Evolutionary conservation across 2,888 invertebrate species (phyloP), one percentile per base, ranked within the genome.

Genomic region (Xiphydria camelus): DNA sequence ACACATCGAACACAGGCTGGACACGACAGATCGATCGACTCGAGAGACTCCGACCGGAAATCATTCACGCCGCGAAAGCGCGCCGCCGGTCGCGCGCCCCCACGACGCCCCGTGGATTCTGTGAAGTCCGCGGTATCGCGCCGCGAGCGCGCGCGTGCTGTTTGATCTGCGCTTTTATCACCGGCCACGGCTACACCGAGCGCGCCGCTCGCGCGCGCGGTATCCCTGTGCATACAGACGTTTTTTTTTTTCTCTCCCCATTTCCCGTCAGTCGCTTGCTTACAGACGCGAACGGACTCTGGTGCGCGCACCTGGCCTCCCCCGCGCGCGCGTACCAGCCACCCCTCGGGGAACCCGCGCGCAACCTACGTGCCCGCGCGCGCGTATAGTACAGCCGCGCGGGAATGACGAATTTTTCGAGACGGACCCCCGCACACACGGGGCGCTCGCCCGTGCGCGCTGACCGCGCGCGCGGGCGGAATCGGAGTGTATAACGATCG

Each of bases 301-400:
- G 18, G 54, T 57, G 58, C 49, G 47, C 21, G 42, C 64, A 64
- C 63, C 64, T 64, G 64, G 64, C 53, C 65, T 59, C 64, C 64
- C 65, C 65, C 64, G 60, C 56, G 52, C 50, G 50, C 50, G 41
- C 55, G 58, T 49, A 19, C 23, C 32, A 21, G 44, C 43, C 46
- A 17, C 14, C n/a, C 31, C n/a, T 31, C n/a, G 51, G 50, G 41
- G 47, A 41, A 38, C 51, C 44, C 50, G 41, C 38, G 50, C 57
- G 42, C 52, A 53, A n/a, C n/a, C n/a, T n/a, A n/a, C 35, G 23
- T 38, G 23, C 32, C 4, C 32, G 39, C 48, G 12, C 7, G 23
- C 26, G n/a, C 17, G 17, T 6, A 25, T 7, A 32, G 20, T 2
- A 18, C 19, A 18, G n/a, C n/a, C n/a, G n/a, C n/a, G n/a, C n/a